A percentile compares a stretch with the other conserved stretches of the same genome.
Evolutionary conservation across 2,888 invertebrate genomes (phyloP).

Genomic region (Epistrophella euchroma): DNA sequence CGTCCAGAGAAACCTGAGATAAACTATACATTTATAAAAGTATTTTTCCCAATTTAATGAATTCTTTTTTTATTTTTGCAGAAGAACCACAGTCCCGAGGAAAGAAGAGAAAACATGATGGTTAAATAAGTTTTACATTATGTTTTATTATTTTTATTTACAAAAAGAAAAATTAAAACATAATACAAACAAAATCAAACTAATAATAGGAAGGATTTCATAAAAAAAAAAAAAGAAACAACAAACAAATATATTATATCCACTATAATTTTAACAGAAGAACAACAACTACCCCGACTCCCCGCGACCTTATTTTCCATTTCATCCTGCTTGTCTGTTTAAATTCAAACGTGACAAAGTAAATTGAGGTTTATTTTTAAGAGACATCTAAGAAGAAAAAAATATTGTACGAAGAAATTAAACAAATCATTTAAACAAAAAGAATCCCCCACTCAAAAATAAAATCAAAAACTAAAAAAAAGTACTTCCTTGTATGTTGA

Average conservation of each 20-base stretch:
- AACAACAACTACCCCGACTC: conserved; percentile 39
- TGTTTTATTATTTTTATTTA: conserved; percentile 64
- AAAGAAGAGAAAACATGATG: conserved; percentile 90
- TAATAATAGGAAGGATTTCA: conserved; percentile 74
- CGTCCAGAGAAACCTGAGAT: too few relatives aligned
- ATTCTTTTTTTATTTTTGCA: conserved; percentile 65
- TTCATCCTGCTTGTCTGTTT: conserved; percentile 47
- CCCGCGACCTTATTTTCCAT: conserved; percentile 39
- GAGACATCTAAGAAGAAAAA: conserved; percentile 27
- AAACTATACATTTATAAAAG: not conserved
- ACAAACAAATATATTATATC: conserved; percentile 67
- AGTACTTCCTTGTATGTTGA: conserved; percentile 52
- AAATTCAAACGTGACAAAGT: conserved; percentile 26
- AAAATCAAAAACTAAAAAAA: conserved; percentile 22
- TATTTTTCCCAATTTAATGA: not conserved
- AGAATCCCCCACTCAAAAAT: not conserved
- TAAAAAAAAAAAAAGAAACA: conserved; percentile 47
- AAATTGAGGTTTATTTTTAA: conserved; percentile 73
- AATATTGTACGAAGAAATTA: conserved; percentile 14
- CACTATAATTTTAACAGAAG: conserved; percentile 65
- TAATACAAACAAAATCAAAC: conserved; percentile 65
- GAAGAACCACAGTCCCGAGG: conserved; percentile 86
- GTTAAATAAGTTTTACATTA: conserved; percentile 79
- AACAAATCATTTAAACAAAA: conserved; percentile 20
- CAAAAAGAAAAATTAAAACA: conserved; percentile 47